Conservation (phyloP, 2,888 invertebrate genomes). For the Blera fallax region DNA sequence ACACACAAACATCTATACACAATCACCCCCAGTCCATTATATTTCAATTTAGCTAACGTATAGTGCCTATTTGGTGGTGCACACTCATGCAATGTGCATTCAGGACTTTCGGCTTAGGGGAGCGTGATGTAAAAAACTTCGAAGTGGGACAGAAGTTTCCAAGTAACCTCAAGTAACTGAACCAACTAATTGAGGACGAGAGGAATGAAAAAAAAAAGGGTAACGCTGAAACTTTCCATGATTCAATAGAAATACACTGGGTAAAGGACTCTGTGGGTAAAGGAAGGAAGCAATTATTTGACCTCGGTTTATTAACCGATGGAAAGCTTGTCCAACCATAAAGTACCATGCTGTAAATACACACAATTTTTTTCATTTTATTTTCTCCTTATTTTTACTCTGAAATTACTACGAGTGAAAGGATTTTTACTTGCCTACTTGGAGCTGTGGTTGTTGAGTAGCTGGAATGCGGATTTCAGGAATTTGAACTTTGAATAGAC, state of each 20-base stretch:
- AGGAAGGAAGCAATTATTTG: constrained; percentile 71
- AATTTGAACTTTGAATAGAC: constrained; percentile 40
- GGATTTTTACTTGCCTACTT: constrained; percentile 51
- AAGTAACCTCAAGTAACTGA: constrained; percentile 71
- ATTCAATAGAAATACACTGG: constrained; percentile 39
- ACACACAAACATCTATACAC: not conserved
- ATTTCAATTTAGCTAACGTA: constrained; percentile 57
- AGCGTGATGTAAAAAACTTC: constrained; percentile 61
- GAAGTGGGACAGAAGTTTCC: constrained; percentile 70
- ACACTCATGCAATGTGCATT: constrained; percentile 34
- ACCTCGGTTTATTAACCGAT: constrained; percentile 72
- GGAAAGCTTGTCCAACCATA: constrained; percentile 66
- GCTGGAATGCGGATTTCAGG: constrained; percentile 42
- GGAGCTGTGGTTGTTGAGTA: constrained; percentile 33
- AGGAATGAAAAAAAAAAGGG: constrained; percentile 16
- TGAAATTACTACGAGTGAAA: constrained; percentile 59
- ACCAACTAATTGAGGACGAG: constrained; percentile 69
- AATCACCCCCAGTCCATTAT: constrained; percentile 40
- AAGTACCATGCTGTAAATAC: constrained; percentile 38
- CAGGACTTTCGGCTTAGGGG: constrained; percentile 55
- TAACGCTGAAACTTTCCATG: constrained; percentile 23
- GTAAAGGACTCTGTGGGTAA: constrained; percentile 25
- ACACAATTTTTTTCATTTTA: not conserved
- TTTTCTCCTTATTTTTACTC: constrained; percentile 17
- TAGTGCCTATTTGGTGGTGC: constrained; percentile 45